Base-by-base conservation (phyloP, 2,797 vertebrate species). In the Poecilia wingei region DNA sequence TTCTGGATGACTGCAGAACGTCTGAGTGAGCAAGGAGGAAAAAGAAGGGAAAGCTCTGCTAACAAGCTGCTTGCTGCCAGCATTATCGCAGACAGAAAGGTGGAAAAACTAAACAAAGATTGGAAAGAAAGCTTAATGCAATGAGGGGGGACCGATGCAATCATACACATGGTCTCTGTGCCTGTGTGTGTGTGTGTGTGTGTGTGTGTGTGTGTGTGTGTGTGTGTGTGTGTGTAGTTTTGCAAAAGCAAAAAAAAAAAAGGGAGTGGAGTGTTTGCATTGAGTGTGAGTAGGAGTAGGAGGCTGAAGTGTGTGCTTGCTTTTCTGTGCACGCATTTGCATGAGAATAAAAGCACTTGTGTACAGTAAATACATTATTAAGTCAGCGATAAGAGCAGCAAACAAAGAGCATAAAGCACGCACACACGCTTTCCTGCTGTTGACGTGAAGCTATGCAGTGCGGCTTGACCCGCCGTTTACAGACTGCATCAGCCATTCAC, bases 81-180 rank as follows among this genome's bases (percentile, higher is more conserved):
- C 79, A 80, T 90, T 87, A 90, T 91, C 91, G 49, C 68, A 84
- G 55, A 77, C 81, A 80, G 86, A 82, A 90, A 92, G 79, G 81
- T 82, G 83, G 83, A 43, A 89, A 46, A 89, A 88, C 75, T 74
- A 93, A 92, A 92, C 86, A 89, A 87, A 87, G 86, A 89, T 79
- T 71, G 77, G 79, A 79, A 84, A 82, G 73, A 88, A 80, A 75
- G 83, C 84, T 85, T 82, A 79, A 87, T 83, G 87, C 88, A 89
- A 79, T 41, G 82, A 84, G 78, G 80, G 81, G 79, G 74, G 73
- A 79, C 82, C 59, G 82, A 91, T 86, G 83, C 66, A 87, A 86
- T 91, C 88, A 36, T 69, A 77, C 57, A 55, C 66, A 69, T 39
- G 41, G 59, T 36, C 6, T 61, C n/a, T 7, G 75, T 53, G 75